Base-by-base conservation (phyloP, 2,888 invertebrate species). In the Troides aeacus region DNA sequence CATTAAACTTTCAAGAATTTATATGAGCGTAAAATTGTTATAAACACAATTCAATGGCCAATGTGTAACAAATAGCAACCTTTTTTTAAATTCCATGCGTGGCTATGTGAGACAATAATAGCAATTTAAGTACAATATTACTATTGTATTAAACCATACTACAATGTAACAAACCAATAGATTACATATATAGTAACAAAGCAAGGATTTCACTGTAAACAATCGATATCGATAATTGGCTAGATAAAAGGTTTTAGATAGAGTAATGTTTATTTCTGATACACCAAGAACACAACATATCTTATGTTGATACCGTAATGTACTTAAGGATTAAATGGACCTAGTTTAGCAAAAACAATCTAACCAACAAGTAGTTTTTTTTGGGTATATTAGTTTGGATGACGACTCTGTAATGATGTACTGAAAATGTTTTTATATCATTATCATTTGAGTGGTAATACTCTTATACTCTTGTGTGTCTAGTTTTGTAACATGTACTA, bases 61-160 rank as follows among this genome's bases (percentile, higher is more conserved):
- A 58, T 58, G 57, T 58, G 57, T 58, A 58, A 58, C 24, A 23
- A 58, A 58, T 58, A 58, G 57, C 57, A 23, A 58, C 23, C 57
- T 58, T 58, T 58, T 58, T 58, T 23, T 24, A 58, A 8, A 58
- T 58, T 58, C 57, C 57, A 58, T 15, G 23, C 57, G 57, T 58
- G 23, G 23, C 15, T 58, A 23, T 58, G 23, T 58, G 23, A 12
- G 57, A 58, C 57, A 24, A 58, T 58, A 23, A 58, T 58, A 58
- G 23, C 57, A 58, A 12, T 58, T 58, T 23, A 4, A 56, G 24
- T 58, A 23, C 7, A 58, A 58, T 58, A 23, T n/a, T 24, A 15
- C 23, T 58, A 23, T 58, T 58, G 57, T 58, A 24, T n/a, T 23
- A 23, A 12, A 15, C 23, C 23, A n/a, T 21, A 23, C 15, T 58